These are phyloP conservation scores for Entelurus aequoreus DNA, from an alignment of 2,113 vertebrate species.

Conservation along the genomic window DNA sequence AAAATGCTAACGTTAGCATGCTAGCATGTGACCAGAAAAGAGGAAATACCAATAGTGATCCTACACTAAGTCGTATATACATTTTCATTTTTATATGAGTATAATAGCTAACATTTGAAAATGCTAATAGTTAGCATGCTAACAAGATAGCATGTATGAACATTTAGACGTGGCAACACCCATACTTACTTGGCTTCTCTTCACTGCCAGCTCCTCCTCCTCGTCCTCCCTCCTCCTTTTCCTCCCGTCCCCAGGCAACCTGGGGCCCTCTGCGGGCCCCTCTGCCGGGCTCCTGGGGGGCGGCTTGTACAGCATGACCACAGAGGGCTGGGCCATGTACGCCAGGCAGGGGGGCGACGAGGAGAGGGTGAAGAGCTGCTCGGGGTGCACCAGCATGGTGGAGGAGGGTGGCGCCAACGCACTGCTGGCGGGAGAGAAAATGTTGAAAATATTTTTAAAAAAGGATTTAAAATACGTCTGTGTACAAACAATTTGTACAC, in stretches of 20 bases:
- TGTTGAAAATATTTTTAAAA: too few species aligned
- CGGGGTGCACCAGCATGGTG: conserved; percentile 29
- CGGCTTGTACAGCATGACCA: conserved; percentile 78
- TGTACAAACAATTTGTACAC: too few species aligned
- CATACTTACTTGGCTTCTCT: conserved; percentile 11
- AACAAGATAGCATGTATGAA: too few species aligned
- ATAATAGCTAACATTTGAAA: too few species aligned
- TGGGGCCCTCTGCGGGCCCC: conserved; percentile 12
- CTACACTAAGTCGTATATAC: too few species aligned
- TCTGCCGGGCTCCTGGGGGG: background rate
- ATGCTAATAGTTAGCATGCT: too few species aligned
- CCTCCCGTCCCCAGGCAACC: conserved; percentile 38
- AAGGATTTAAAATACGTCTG: too few species aligned
- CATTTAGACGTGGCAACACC: too few species aligned
- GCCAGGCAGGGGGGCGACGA: conserved; percentile 64
- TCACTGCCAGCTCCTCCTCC: conserved; percentile 53
- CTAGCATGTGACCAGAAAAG: too few species aligned
- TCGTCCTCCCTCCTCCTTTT: conserved; percentile 59
- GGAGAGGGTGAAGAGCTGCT: conserved; percentile 49
- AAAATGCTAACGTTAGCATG: too few species aligned
- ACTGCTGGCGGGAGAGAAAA: background rate
- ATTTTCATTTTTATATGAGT: too few species aligned
- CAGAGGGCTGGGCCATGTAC: conserved; percentile 77
- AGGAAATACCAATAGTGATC: too few species aligned
- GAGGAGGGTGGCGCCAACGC: background rate